Evolutionary conservation across 2,888 invertebrate genomes (phyloP).

Genomic region (Branchellion lobata): DNA sequence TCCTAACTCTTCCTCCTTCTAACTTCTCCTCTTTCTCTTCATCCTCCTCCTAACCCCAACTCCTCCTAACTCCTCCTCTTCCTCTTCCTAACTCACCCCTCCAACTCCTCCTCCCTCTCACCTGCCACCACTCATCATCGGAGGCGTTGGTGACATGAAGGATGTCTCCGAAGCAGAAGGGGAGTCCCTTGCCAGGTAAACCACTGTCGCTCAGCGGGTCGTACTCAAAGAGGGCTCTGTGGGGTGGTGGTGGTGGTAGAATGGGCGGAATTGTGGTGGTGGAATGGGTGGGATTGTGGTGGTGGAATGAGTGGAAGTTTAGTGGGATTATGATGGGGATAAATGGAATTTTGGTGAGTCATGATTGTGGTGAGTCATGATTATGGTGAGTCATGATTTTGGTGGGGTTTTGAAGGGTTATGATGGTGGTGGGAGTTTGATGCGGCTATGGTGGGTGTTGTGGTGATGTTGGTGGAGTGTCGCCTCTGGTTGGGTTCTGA

Average conservation of each 20-base stretch:
- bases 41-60: background rate
- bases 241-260: background rate
- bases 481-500: no score
- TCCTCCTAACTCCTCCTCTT: background rate
- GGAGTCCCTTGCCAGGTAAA: conserved; percentile 87
- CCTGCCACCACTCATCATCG: conserved; percentile 99
- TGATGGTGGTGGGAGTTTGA: no score
- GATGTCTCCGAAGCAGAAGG: conserved; percentile 95
- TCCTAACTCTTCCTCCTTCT: no score
- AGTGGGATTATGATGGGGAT: background rate
- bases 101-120: conserved; percentile 2
- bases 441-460: no score
- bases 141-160: conserved; percentile 97
- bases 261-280: background rate
- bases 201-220: conserved; percentile 96
- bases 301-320: background rate
- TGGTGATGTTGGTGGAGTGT: no score
- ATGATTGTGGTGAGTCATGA: no score
- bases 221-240: conserved; percentile 93
- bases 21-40: no score
- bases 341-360: background rate
- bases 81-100: no score
- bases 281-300: no score
- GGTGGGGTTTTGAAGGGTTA: no score
- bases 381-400: no score